Conservation (phyloP, 2,888 invertebrate species). For the Caradrina kadenii region DNA sequence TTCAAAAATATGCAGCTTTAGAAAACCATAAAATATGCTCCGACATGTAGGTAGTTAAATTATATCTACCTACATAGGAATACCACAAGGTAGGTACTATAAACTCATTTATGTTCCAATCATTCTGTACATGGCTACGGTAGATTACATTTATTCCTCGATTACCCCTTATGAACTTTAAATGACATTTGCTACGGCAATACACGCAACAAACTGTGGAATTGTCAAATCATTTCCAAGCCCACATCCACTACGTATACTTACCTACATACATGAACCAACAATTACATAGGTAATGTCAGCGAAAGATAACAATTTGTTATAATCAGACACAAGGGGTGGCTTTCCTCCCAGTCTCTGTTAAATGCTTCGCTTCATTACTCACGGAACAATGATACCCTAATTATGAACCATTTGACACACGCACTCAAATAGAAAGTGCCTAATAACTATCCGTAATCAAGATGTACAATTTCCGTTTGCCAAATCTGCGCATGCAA, state of each 20-base stretch:
- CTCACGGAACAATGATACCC: conserved; percentile 85
- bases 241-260: conserved; percentile 76
- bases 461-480: conserved; percentile 72
- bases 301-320: conserved; percentile 86
- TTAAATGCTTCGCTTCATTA: conserved; percentile 80
- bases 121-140: conserved; percentile 34
- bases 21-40: background rate
- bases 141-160: conserved; percentile 19
- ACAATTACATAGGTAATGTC: conserved; percentile 63
- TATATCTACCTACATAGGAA: background rate
- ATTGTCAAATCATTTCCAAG: conserved; percentile 76
- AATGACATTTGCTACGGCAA: conserved; percentile 55
- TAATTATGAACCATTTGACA: conserved; percentile 88
- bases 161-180: conserved; percentile 27
- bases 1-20: conserved; percentile 4
- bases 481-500: conserved; percentile 53
- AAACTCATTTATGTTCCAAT: conserved; percentile 28
- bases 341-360: conserved; percentile 70
- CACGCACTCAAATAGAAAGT: conserved; percentile 76
- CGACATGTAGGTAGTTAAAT: background rate
- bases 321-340: conserved; percentile 82
- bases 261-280: conserved; percentile 55
- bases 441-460: conserved; percentile 83
- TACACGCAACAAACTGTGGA: conserved; percentile 56
- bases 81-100: background rate